Conservation (phyloP, 2,888 invertebrate genomes). For the Polymixis flavicincta region DNA sequence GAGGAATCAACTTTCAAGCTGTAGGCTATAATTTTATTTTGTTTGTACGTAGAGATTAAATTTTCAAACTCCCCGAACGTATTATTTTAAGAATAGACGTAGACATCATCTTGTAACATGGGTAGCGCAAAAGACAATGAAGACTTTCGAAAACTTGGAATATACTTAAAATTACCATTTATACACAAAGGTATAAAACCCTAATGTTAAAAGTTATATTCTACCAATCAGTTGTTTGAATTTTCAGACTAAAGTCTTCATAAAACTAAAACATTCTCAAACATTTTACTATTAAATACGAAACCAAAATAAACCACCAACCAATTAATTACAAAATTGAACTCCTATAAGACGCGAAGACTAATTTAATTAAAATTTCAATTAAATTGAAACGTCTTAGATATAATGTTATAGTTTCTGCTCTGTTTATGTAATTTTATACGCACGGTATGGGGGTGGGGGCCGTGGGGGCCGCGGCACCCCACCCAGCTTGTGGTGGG, state of each 20-base stretch:
- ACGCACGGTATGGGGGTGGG: constrained; percentile 60
- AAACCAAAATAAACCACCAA: constrained; percentile 17
- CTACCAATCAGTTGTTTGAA: neutral
- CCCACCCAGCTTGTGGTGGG: constrained; percentile 63
- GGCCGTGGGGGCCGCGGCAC: constrained; percentile 39
- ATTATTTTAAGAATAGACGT: neutral
- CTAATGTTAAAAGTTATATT: neutral
- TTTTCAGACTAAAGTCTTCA: neutral
- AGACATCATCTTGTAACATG: neutral
- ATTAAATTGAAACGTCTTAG: constrained; percentile 74
- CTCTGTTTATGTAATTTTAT: constrained; percentile 78
- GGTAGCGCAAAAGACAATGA: neutral
- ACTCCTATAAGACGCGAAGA: constrained; percentile 52
- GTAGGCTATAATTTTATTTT: too few species aligned
- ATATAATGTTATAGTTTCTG: constrained; percentile 72
- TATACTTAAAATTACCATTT: neutral
- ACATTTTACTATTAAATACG: neutral
- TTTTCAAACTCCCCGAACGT: neutral
- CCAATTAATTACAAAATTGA: constrained; percentile 53
- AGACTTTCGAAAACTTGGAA: neutral
- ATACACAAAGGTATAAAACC: neutral
- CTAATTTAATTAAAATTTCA: constrained; percentile 79
- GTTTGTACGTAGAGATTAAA: too few species aligned
- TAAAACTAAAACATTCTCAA: neutral
- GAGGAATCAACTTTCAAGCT: neutral